Percentiles rank a stretch among this genome's conserved stretches.
These are phyloP conservation scores for Poeciliopsis retropinna DNA, from an alignment of 2,113 vertebrate genomes.

Conservation along the genomic window DNA sequence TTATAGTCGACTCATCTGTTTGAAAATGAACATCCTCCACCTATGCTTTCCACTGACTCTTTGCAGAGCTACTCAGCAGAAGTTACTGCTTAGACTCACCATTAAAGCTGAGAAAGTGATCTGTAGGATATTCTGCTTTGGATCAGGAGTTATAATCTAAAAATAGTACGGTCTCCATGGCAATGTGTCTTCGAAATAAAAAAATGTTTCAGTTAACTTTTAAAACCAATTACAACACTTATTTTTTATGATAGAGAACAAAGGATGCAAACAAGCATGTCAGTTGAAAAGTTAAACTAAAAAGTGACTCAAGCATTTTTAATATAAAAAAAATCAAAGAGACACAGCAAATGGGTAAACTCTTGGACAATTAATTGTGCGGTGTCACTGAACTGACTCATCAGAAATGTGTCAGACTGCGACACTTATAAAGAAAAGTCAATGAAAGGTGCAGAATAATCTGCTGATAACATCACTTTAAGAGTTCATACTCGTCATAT, in stretches of 20 bases:
- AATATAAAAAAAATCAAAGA: background rate
- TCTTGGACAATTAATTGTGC: too few relatives aligned
- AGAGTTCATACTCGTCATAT: background rate
- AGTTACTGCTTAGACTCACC: background rate
- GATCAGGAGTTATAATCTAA: background rate
- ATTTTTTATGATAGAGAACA: background rate
- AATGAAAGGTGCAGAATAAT: background rate
- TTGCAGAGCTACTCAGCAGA: background rate
- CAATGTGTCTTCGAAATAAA: background rate
- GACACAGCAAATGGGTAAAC: background rate
- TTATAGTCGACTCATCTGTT: background rate
- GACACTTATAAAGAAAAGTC: constrained; percentile 6
- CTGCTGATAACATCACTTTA: background rate
- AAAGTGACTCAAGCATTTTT: too few relatives aligned
- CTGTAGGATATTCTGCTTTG: background rate
- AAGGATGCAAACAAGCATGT: too few relatives aligned
- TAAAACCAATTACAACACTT: background rate
- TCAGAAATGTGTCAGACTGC: constrained; percentile 11
- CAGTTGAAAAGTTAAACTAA: too few relatives aligned
- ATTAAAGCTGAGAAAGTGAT: background rate
- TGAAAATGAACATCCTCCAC: background rate
- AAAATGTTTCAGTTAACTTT: background rate
- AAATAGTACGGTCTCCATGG: background rate
- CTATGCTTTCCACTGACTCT: background rate
- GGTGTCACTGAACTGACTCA: background rate